phyloP scores from a whole-genome alignment of 2,888 invertebrate genomes.

The Acrobasis repandana region DNA sequence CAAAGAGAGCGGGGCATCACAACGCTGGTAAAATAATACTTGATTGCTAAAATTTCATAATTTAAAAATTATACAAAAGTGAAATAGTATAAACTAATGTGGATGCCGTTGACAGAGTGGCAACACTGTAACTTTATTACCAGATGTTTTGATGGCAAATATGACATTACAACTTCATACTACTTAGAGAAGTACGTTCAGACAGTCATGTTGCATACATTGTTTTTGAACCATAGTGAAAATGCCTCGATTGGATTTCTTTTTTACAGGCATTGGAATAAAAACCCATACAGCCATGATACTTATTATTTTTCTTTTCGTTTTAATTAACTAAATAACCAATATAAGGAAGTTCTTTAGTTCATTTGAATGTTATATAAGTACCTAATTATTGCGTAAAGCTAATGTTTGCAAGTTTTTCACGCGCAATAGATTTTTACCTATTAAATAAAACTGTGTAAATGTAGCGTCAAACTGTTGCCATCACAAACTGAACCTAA shows the following conservation, averaged over 20 bases:
- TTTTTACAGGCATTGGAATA: too few relatives aligned
- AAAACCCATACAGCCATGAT: too few relatives aligned
- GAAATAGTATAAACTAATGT: slow-evolving; percentile 23
- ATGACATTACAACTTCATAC: too few relatives aligned
- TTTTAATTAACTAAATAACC: too few relatives aligned
- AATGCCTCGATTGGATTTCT: too few relatives aligned
- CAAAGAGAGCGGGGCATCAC: slow-evolving; percentile 42
- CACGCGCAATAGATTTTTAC: not conserved
- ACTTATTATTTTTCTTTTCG: too few relatives aligned
- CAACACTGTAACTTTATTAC: slow-evolving; percentile 20
- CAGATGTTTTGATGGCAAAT: slow-evolving; percentile 9
- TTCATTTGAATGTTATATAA: too few relatives aligned
- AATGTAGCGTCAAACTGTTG: not conserved
- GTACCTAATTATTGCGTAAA: too few relatives aligned
- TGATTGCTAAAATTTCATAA: slow-evolving; percentile 45
- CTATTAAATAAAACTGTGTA: not conserved
- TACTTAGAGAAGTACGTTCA: too few relatives aligned
- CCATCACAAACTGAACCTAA: not conserved
- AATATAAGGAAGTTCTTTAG: too few relatives aligned
- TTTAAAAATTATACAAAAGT: slow-evolving; percentile 40
- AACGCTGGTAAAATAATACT: slow-evolving; percentile 38
- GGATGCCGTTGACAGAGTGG: slow-evolving; percentile 28
- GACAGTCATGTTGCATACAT: too few relatives aligned
- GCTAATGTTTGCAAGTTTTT: slow-evolving; percentile 16
- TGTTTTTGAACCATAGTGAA: too few relatives aligned